Evolutionary conservation across 1,140 invertebrate species (phyloP).

Genomic region (Cherax quadricarinatus): DNA sequence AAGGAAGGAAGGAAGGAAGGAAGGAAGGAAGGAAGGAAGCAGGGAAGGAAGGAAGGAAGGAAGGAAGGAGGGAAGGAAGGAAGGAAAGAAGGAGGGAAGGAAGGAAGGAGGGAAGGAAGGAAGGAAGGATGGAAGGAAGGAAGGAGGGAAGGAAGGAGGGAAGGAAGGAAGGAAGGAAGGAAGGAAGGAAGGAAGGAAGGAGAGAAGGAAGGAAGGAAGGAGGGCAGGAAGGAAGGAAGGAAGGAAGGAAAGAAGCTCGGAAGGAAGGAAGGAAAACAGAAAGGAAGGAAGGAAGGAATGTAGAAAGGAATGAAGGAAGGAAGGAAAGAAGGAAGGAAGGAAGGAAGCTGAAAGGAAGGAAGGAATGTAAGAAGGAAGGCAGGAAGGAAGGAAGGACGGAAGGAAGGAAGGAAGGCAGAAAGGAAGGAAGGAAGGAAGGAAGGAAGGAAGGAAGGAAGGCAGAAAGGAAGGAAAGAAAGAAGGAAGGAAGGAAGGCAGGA

Average conservation of each 20-base stretch:
- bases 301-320: not conserved
- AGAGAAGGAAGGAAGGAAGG: not conserved
- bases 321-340: not conserved
- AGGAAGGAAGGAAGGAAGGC: not conserved
- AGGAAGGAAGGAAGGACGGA: not conserved
- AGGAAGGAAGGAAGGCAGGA: not conserved
- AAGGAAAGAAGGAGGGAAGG: constrained; percentile 13
- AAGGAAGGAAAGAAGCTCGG: too few relatives aligned
- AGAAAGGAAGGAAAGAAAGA: too few relatives aligned
- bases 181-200: too few relatives aligned
- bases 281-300: too few relatives aligned
- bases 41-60: constrained; percentile 17
- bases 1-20: not conserved
- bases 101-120: constrained; percentile 35
- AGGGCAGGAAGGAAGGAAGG: too few relatives aligned
- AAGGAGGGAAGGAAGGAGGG: constrained; percentile 19
- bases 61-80: constrained; percentile 24
- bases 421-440: not conserved
- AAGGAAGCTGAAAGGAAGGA: not conserved
- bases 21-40: not conserved
- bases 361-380: too few relatives aligned
- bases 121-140: constrained; percentile 38
- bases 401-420: not conserved
- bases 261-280: too few relatives aligned
- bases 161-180: too few relatives aligned